phyloP scores from a whole-genome alignment of 2,888 invertebrate species.

The Vanessa cardui region DNA sequence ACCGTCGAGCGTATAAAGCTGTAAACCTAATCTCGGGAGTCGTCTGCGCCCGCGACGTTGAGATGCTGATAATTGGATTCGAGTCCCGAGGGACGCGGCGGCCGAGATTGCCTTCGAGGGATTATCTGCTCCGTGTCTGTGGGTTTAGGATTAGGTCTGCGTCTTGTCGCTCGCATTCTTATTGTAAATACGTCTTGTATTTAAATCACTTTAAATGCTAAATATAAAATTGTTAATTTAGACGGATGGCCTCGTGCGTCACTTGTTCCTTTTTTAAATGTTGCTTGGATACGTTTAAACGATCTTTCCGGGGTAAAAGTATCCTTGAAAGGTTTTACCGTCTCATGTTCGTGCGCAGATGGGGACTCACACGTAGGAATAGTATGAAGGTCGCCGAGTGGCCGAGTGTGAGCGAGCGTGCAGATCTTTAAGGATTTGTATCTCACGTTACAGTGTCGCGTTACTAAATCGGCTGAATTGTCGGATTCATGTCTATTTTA shows the following conservation, averaged over 20 bases:
- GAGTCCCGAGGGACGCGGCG: conserved; percentile 48
- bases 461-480: conserved; percentile 22
- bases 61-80: conserved; percentile 65
- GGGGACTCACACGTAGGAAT: conserved; percentile 31
- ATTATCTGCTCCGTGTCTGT: conserved; percentile 45
- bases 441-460: conserved; percentile 33
- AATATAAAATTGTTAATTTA: conserved; percentile 11
- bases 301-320: conserved; percentile 2
- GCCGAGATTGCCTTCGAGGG: conserved; percentile 49
- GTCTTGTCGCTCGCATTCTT: conserved; percentile 34
- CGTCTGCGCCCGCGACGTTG: conserved; percentile 60
- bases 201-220: conserved; percentile 20
- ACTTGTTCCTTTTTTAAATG: background rate
- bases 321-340: conserved; percentile 4
- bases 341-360: conserved; percentile 6
- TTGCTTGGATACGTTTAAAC: background rate
- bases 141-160: conserved; percentile 46
- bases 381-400: conserved; percentile 30
- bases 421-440: conserved; percentile 27
- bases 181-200: conserved; percentile 26
- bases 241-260: background rate
- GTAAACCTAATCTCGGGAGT: conserved; percentile 47
- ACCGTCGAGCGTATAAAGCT: conserved; percentile 45
- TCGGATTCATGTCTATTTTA: conserved; percentile 10
- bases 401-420: conserved; percentile 23